Evolutionary conservation across 2,888 invertebrate species (phyloP).

Genomic region (Caenorhabditis imperialis): DNA sequence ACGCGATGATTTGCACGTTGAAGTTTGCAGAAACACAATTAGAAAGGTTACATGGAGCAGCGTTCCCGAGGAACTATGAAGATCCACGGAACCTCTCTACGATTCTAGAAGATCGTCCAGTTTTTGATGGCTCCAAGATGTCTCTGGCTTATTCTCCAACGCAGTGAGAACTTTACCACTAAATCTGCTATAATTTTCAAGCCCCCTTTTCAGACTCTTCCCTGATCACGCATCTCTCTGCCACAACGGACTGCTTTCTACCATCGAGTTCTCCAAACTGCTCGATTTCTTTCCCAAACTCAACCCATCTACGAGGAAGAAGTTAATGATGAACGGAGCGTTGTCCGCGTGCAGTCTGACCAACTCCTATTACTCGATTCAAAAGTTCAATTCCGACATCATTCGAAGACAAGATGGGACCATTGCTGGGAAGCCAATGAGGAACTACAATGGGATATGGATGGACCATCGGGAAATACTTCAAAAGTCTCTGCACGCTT

Average conservation of each 20-base stretch:
- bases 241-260: conserved; percentile 29
- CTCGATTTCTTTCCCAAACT: conserved; percentile 37
- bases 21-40: conserved; percentile 50
- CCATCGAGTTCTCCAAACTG: conserved; percentile 34
- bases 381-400: conserved; percentile 40
- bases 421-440: conserved; percentile 28
- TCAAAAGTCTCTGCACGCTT: too few species aligned
- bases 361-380: conserved; percentile 41
- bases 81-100: conserved; percentile 27
- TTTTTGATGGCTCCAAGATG: conserved; percentile 18
- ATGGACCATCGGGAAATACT: conserved; percentile 24
- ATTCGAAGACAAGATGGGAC: conserved; percentile 27
- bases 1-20: conserved; percentile 52
- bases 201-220: conserved; percentile 7
- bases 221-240: conserved; percentile 13
- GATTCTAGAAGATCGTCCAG: conserved; percentile 25
- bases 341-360: conserved; percentile 35
- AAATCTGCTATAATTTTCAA: too few species aligned
- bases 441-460: conserved; percentile 23
- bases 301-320: conserved; percentile 19
- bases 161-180: too few species aligned
- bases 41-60: conserved; percentile 36
- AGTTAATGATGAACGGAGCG: conserved; percentile 34
- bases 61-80: conserved; percentile 29
- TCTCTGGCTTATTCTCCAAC: conserved; percentile 14